Evolutionary conservation across 2,113 vertebrate species (phyloP).

Genomic region (Seriola aureovittata): DNA sequence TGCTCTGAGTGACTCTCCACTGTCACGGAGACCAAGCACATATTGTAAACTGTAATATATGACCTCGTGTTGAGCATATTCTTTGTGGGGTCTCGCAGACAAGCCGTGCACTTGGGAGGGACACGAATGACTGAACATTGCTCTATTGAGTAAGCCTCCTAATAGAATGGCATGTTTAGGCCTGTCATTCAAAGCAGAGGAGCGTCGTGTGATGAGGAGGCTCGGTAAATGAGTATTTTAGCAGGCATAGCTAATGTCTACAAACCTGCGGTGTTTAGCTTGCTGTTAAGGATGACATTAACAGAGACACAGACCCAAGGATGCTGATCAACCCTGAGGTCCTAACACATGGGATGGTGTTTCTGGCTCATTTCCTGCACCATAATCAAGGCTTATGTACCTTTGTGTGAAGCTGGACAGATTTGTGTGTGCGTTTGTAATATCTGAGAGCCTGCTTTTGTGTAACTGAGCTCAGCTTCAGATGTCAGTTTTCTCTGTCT

Average conservation of each 20-base stretch:
- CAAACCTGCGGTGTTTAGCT: conserved; percentile 81
- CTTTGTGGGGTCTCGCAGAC: conserved; percentile 70
- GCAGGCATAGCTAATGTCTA: conserved; percentile 81
- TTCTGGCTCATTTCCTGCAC: conserved; percentile 84
- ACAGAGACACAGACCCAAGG: conserved; percentile 84
- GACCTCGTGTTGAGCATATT: conserved; percentile 68
- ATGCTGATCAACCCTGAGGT: conserved; percentile 84
- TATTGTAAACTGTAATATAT: conserved; percentile 78
- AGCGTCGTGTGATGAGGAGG: conserved; percentile 72
- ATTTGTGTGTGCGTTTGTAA: conserved; percentile 35
- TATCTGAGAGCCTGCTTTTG: conserved; percentile 33
- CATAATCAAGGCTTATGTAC: conserved; percentile 85
- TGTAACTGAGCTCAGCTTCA: conserved; percentile 28
- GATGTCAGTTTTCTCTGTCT: conserved; percentile 48
- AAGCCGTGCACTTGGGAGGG: conserved; percentile 65
- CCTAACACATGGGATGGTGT: conserved; percentile 81
- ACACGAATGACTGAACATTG: conserved; percentile 78
- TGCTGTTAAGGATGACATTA: conserved; percentile 81
- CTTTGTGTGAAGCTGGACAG: conserved; percentile 72
- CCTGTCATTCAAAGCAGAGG: conserved; percentile 80
- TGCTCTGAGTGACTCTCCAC: conserved; percentile 62
- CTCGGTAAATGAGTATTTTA: conserved; percentile 82
- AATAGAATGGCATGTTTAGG: conserved; percentile 80
- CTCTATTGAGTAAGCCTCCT: conserved; percentile 71
- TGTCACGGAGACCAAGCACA: conserved; percentile 61